These are phyloP conservation scores for Hypena proboscidalis DNA, from an alignment of 2,888 invertebrate genomes.

Conservation along the genomic window DNA sequence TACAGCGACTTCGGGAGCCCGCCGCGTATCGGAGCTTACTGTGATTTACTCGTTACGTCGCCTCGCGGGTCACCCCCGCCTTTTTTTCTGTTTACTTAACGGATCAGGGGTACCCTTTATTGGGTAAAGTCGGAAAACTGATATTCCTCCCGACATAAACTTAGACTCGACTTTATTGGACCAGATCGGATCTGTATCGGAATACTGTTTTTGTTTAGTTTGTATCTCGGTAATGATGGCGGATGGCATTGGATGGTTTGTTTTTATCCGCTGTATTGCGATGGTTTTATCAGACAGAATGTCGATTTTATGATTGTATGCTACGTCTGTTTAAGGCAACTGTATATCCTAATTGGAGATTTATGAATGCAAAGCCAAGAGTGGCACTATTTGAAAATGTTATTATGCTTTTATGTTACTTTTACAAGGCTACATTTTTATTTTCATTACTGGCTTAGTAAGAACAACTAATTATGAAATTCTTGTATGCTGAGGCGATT, in stretches of 20 bases:
- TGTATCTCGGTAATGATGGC: slow-evolving; percentile 20
- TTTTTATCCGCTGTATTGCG: neutral
- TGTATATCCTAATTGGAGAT: no score
- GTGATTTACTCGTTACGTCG: slow-evolving; percentile 81
- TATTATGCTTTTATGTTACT: no score
- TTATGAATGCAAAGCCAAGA: no score
- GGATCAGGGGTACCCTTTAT: slow-evolving; percentile 84
- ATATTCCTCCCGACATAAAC: slow-evolving; percentile 76
- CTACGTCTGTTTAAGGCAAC: no score
- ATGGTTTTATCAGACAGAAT: neutral
- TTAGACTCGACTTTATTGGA: slow-evolving; percentile 70
- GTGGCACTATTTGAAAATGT: no score
- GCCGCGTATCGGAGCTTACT: slow-evolving; percentile 77
- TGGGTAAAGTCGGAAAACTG: slow-evolving; percentile 81
- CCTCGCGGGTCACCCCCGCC: slow-evolving; percentile 59
- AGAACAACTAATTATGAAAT: no score
- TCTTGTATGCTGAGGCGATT: no score
- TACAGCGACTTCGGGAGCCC: slow-evolving; percentile 58
- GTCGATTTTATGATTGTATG: no score
- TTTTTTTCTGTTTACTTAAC: slow-evolving; percentile 83
- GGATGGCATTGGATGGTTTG: slow-evolving; percentile 4
- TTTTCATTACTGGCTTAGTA: no score
- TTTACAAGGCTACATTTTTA: no score
- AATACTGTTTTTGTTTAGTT: slow-evolving; percentile 42
- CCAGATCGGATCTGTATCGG: slow-evolving; percentile 71